phyloP scores from a whole-genome alignment of 2,113 vertebrate genomes.

The Halichoerus grypus region DNA sequence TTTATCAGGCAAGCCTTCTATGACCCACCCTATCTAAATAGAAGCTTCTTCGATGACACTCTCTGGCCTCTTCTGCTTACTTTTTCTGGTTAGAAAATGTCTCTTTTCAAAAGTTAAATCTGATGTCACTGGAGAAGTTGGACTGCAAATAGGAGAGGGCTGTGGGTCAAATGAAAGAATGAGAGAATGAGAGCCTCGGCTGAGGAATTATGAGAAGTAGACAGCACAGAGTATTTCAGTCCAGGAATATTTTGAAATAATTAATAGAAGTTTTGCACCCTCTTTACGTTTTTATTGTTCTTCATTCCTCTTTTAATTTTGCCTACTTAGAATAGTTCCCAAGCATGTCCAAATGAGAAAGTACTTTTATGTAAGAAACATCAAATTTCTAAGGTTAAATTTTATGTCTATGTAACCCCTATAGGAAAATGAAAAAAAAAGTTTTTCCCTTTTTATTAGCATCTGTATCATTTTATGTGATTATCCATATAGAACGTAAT shows the following conservation, averaged over 20 bases:
- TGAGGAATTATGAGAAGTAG: neutral
- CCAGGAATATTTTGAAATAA: constrained; percentile 1
- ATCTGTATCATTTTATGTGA: constrained; percentile 70
- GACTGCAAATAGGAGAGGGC: neutral
- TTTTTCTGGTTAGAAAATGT: neutral
- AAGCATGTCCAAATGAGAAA: neutral
- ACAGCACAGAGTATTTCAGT: neutral
- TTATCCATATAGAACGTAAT: constrained; percentile 52
- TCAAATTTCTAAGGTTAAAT: constrained; percentile 66
- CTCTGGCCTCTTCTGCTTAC: neutral
- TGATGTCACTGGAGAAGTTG: neutral
- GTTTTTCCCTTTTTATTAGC: constrained; percentile 59
- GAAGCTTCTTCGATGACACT: neutral
- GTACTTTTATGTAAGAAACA: constrained; percentile 57
- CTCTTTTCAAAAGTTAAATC: neutral
- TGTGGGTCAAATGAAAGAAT: neutral
- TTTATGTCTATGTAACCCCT: constrained; percentile 50
- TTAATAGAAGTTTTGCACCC: neutral
- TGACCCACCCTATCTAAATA: neutral
- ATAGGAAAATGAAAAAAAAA: neutral
- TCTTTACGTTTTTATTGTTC: neutral
- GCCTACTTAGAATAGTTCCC: neutral
- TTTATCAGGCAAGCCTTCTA: neutral
- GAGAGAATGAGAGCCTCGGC: neutral
- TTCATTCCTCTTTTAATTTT: constrained; percentile 46